A percentile compares a stretch with the other conserved stretches of the same genome.
phyloP scores from a whole-genome alignment of 2,797 vertebrate species.

The Zenarchopterus dispar region DNA sequence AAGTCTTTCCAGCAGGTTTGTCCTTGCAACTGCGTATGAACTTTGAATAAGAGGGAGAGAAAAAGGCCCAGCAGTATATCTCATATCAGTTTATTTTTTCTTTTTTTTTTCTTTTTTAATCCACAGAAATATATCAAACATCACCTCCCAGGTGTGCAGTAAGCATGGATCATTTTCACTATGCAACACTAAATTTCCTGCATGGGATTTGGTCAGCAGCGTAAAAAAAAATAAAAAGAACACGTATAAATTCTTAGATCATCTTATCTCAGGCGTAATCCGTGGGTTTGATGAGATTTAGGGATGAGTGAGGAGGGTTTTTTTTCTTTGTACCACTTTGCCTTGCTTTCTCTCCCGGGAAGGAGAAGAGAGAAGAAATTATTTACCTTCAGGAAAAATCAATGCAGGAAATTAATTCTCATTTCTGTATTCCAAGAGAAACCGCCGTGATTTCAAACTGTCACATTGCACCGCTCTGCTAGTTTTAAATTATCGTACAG shows the following conservation, averaged over 20 bases:
- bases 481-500: conserved; percentile 68
- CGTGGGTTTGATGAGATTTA: conserved; percentile 43
- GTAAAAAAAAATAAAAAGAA: conserved; percentile 37
- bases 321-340: conserved; percentile 34
- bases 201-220: conserved; percentile 62
- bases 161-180: conserved; percentile 66
- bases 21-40: too few relatives aligned
- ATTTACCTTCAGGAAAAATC: conserved; percentile 27
- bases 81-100: conserved; percentile 11
- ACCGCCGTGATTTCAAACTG: conserved; percentile 49
- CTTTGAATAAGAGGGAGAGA: too few relatives aligned
- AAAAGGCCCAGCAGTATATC: too few relatives aligned
- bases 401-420: conserved; percentile 68
- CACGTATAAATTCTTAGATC: conserved; percentile 58
- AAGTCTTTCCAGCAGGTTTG: too few relatives aligned
- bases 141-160: conserved; percentile 42
- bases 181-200: conserved; percentile 47
- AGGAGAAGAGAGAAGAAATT: conserved; percentile 25
- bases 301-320: conserved; percentile 34
- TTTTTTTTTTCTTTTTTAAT: conserved; percentile 9
- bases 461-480: conserved; percentile 52
- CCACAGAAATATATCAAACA: conserved; percentile 35
- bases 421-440: conserved; percentile 61
- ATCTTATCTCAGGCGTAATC: conserved; percentile 60
- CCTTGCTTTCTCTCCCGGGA: conserved; percentile 22